phyloP scores from a whole-genome alignment of 2,113 vertebrate genomes.

The Sylvicapra grimmia region DNA sequence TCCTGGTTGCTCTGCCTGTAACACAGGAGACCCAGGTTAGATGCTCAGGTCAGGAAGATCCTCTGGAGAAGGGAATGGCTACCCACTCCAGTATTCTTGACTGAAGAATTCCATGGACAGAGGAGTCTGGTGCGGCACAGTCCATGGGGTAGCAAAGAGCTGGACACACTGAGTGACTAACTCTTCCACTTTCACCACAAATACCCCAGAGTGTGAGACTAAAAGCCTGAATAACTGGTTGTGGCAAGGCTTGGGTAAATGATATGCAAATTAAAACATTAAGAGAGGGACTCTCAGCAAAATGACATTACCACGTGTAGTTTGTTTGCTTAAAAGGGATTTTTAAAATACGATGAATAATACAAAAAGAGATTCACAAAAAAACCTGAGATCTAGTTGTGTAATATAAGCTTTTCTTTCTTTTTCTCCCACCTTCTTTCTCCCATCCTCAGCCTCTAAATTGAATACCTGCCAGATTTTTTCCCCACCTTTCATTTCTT shows the following conservation, averaged over 20 bases:
- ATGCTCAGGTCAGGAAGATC: neutral
- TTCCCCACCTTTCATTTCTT: slow-evolving; percentile 71
- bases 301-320: slow-evolving; percentile 72
- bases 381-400: slow-evolving; percentile 28
- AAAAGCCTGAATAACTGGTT: slow-evolving; percentile 69
- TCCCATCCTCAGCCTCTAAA: slow-evolving; percentile 61
- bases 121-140: neutral
- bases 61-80: neutral
- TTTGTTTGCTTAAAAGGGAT: slow-evolving; percentile 64
- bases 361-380: neutral
- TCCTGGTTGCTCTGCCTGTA: neutral
- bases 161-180: neutral
- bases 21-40: neutral
- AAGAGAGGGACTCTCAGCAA: slow-evolving; percentile 73
- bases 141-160: neutral
- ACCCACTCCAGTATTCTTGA: neutral
- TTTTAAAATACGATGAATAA: slow-evolving; percentile 50
- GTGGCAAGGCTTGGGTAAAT: slow-evolving; percentile 68
- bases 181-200: neutral
- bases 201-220: slow-evolving; percentile 43
- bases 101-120: neutral
- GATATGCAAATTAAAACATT: slow-evolving; percentile 77
- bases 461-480: slow-evolving; percentile 72
- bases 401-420: slow-evolving; percentile 17
- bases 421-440: neutral